Conservation (phyloP, 2,888 invertebrate genomes). For the Metopia argyrocephala region DNA sequence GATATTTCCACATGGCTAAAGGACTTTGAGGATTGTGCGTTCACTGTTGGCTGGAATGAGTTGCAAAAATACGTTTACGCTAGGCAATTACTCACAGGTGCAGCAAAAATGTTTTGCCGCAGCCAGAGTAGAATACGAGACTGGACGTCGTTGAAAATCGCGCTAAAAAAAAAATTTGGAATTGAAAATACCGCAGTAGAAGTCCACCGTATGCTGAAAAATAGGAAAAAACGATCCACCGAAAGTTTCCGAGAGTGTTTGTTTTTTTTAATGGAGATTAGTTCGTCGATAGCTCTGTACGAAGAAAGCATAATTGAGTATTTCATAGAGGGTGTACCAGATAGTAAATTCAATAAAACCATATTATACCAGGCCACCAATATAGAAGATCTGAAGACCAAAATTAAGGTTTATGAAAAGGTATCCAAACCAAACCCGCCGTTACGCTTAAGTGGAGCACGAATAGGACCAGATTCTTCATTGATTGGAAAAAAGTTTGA, state of each 20-base stretch:
- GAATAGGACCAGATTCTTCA: background rate
- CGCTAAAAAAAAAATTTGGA: conserved; percentile 47
- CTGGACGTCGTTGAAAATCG: conserved; percentile 27
- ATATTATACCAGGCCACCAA: conserved; percentile 32
- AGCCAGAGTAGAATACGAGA: conserved; percentile 25
- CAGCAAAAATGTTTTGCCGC: conserved; percentile 53
- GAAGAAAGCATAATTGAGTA: conserved; percentile 52
- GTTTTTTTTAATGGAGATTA: conserved; percentile 39
- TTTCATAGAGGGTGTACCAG: conserved; percentile 54
- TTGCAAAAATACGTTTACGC: conserved; percentile 54
- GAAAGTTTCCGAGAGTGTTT: conserved; percentile 46
- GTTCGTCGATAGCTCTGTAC: conserved; percentile 48
- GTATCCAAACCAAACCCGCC: conserved; percentile 9
- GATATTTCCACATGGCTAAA: conserved; percentile 1
- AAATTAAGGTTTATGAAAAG: conserved; percentile 43
- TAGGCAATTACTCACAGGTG: conserved; percentile 44
- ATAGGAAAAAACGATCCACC: conserved; percentile 18
- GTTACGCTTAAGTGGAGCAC: background rate
- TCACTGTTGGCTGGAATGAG: conserved; percentile 41
- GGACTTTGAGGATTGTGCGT: conserved; percentile 40
- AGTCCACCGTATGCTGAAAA: conserved; percentile 35
- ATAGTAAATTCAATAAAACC: conserved; percentile 26
- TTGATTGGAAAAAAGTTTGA: background rate
- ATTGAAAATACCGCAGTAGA: conserved; percentile 32
- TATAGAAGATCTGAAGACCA: conserved; percentile 23